Evolutionary conservation across 2,113 vertebrate species (phyloP).

Genomic region (Hyperopisus bebe): DNA sequence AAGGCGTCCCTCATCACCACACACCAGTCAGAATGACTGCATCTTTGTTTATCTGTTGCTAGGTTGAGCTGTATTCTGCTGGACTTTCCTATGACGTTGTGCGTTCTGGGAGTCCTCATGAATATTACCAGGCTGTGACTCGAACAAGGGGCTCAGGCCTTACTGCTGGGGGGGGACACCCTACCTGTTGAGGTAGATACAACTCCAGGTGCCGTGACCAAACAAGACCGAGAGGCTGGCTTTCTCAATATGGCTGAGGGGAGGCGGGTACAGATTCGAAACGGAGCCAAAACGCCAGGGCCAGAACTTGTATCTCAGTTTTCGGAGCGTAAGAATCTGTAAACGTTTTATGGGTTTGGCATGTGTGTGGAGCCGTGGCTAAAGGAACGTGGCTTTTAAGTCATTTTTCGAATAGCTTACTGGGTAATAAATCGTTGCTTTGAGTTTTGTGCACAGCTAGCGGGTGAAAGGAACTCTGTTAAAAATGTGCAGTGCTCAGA

Average conservation of each 20-base stretch:
- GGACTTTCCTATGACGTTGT: not conserved
- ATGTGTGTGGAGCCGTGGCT: slow-evolving; percentile 12
- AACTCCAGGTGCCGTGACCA: not conserved
- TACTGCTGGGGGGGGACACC: not conserved
- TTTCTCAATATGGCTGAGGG: not conserved
- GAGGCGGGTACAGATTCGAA: not conserved
- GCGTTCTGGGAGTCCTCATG: not conserved
- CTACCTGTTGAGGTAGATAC: not conserved
- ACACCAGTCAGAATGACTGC: not conserved
- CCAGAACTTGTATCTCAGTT: slow-evolving; percentile 16
- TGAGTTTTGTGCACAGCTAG: slow-evolving; percentile 20
- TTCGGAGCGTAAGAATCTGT: slow-evolving; percentile 29
- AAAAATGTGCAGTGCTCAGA: slow-evolving; percentile 11
- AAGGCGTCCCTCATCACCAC: not conserved
- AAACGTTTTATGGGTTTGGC: slow-evolving; percentile 41
- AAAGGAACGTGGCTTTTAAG: slow-evolving; percentile 30
- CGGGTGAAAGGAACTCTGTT: slow-evolving; percentile 28
- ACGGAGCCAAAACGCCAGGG: not conserved
- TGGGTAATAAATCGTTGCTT: slow-evolving; percentile 25
- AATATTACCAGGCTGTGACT: not conserved
- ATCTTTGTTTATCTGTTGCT: not conserved
- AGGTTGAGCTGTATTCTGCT: not conserved
- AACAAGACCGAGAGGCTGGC: not conserved
- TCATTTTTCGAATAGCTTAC: slow-evolving; percentile 8
- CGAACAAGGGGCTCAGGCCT: not conserved